Conservation (phyloP, 2,797 vertebrate species). For the Anguilla megastoma region DNA sequence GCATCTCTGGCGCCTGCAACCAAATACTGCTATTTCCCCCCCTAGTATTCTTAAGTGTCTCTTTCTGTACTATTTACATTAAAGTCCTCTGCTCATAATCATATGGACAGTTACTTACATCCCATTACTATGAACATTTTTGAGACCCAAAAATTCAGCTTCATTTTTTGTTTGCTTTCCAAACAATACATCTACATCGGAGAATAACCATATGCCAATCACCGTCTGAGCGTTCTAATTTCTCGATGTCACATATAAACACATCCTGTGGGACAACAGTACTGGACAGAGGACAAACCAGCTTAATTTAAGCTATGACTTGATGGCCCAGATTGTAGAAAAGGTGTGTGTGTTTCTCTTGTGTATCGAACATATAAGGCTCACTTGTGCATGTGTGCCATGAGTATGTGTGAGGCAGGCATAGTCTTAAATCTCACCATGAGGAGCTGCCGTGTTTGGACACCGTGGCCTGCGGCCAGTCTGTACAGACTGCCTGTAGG, state of each 20-base stretch:
- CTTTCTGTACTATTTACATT: too few species aligned
- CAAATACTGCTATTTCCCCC: too few species aligned
- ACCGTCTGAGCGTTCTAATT: neutral
- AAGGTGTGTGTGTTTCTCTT: constrained; percentile 10
- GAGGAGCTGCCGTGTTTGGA: neutral
- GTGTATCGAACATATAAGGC: neutral
- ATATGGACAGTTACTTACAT: too few species aligned
- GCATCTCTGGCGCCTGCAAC: too few species aligned
- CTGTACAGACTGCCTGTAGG: neutral
- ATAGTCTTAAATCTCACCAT: neutral
- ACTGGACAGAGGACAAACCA: neutral
- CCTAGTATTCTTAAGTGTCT: too few species aligned
- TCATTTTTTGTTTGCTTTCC: neutral
- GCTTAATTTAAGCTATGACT: neutral
- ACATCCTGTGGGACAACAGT: neutral
- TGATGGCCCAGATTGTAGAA: neutral
- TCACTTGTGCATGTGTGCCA: neutral
- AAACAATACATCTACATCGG: neutral
- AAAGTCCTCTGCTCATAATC: too few species aligned
- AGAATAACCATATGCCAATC: neutral
- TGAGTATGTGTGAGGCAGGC: neutral
- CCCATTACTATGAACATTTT: too few species aligned
- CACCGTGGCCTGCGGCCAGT: neutral
- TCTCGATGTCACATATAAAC: neutral
- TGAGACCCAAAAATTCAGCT: too few species aligned